Evolutionary conservation across 2,113 vertebrate species (phyloP), one percentile per base, ranked within the genome.

Genomic region (Sporophila hypoxantha): DNA sequence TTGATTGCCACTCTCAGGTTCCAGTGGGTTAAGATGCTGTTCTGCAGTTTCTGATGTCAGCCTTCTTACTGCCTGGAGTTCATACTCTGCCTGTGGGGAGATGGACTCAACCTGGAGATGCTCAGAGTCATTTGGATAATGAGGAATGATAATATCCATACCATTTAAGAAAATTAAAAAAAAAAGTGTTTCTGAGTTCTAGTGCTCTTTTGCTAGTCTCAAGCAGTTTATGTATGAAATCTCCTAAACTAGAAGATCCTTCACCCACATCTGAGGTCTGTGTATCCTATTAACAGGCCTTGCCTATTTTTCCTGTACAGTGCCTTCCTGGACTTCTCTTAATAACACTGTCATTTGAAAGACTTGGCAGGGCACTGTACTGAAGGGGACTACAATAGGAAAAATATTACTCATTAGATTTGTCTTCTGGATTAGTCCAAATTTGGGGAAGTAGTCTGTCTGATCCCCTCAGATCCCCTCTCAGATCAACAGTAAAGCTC

Each of bases 81-180:
- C 17, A 0, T 64, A 1, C 10, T 60, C 17, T 56, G 39, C 49
- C 17, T 5, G 0, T 10, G 10, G 44, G 55, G 44, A 66, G 32
- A 22, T n/a, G 25, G 16, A 2, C 8, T 81, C 22, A 4, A 19
- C 65, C 25, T 49, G 22, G 64, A 73, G 71, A 11, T 66, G 39
- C 69, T 85, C 42, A 41, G 14, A 39, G 32, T 46, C 2, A 19
- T 65, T 55, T 50, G 37, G 39, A 18, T 86, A 64, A 64, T 32
- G 39, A 83, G 19, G 61, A 73, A 70, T 39, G 18, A 27, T 20
- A n/a, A 23, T 0, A 2, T n/a, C 14, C 0, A 0, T 36, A 12
- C 49, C 4, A 13, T 55, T 39, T 4, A 4, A 10, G 42, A 34
- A 20, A 8, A 16, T 49, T 64, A 34, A 5, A 2, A 17, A 2